Percentiles rank a stretch among this genome's conserved stretches.
Evolutionary conservation across 2,113 vertebrate species (phyloP).

Genomic region (Antidorcas marsupialis): DNA sequence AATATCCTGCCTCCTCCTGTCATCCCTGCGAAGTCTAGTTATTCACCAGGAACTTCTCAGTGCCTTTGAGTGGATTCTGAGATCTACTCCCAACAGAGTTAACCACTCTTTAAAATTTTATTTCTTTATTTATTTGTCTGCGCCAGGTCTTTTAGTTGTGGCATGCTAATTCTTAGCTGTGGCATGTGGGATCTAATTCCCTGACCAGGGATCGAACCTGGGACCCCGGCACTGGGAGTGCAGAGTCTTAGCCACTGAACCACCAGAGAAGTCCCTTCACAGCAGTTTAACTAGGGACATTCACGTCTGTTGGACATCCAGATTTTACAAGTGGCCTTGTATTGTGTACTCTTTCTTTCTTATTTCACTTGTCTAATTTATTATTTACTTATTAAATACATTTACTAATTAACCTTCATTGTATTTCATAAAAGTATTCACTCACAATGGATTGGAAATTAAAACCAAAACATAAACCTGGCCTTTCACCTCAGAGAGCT

Average conservation of each 20-base stretch:
- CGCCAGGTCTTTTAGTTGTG: not conserved
- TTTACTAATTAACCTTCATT: not conserved
- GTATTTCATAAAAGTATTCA: not conserved
- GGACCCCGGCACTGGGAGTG: too few relatives aligned
- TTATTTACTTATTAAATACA: not conserved
- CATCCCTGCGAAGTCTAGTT: not conserved
- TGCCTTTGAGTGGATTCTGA: not conserved
- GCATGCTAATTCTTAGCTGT: not conserved
- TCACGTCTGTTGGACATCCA: not conserved
- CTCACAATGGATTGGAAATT: not conserved
- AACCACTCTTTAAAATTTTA: not conserved
- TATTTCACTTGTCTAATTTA: not conserved
- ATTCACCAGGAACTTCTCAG: not conserved
- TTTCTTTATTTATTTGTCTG: not conserved
- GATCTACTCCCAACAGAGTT: not conserved
- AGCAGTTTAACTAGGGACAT: too few relatives aligned
- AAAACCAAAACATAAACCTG: not conserved
- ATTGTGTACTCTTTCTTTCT: not conserved
- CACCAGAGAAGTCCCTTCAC: not conserved
- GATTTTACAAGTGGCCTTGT: not conserved
- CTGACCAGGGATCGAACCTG: not conserved
- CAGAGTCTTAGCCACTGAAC: not conserved
- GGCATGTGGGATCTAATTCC: not conserved
- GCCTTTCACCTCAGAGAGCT: not conserved
- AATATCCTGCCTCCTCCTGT: not conserved